Base-by-base conservation (phyloP, 2,888 invertebrate genomes). In the Polia nebulosa region DNA sequence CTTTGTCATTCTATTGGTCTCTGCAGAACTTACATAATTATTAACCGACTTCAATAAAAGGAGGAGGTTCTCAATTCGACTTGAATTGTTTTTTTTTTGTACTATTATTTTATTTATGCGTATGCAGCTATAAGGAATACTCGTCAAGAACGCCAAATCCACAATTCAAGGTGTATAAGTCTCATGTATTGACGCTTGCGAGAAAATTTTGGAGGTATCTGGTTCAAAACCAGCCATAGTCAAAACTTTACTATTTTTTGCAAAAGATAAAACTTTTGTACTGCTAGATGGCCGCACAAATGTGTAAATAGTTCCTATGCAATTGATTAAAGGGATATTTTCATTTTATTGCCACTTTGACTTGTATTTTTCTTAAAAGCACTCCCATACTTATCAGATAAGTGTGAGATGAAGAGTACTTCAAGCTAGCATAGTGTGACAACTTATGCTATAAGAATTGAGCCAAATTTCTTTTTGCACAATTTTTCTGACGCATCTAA, bases 101-200 rank as follows among this genome's bases (percentile, higher is more conserved):
- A 36, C 17, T 55, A 44, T 17, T 34, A 20, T 64, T 20, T 32
- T 55, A 44, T 65, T 61, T 57, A 29, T 62, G 32, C 32, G 41
- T 72, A 62, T 52, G 81, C 65, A 84, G 82, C 69, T 56, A 52
- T 75, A 73, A 20, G 56, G 74, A 78, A 41, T 80, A 79, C 47
- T 69, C 78, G 20, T 65, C 65, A n/a, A 63, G 17, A 62, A 52
- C 66, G 11, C 58, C 45, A 32, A 78, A 78, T 27, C 69, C 79
- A 45, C 74, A 69, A 29, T 81, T 73, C 55, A 39, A 45, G n/a
- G 61, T 51, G 34, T 79, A 79, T 59, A 67, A 55, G 36, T 41
- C 56, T 11, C 45, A 29, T 25, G 27, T 78, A 34, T 55, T 76
- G 53, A 56, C 29, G 0, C 17, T 29, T 11, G 45, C 77, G 15